Base-by-base conservation (phyloP, 2,888 invertebrate species). In the Incurvaria masculella region DNA sequence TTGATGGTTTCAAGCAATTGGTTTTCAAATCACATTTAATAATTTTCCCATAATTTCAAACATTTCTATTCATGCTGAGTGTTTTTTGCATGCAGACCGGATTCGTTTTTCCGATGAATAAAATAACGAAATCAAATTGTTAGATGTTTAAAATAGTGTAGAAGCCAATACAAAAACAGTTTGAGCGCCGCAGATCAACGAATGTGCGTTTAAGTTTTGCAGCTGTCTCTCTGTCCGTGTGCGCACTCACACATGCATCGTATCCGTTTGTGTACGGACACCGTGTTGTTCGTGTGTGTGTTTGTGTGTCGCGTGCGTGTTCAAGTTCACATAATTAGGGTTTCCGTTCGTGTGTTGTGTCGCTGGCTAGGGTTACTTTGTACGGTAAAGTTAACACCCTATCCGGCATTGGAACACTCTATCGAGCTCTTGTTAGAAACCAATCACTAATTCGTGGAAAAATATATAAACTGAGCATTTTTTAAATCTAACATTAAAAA, bases 171-270 rank as follows among this genome's bases (percentile, higher is more conserved):
- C 33, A n/a, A 4, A 4, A 61, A 68, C 68, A 72, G 64, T 74
- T 78, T 78, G 74, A 66, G 68, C 64, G 56, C 60, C 72, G 49
- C 60, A 42, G 47, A 42, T 60, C 65, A 52, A 65, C 45, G 55
- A 18, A 41, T 40, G 19, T 57, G 57, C 61, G 68, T 71, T 67
- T 72, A 64, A 72, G 69, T 72, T 72, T 60, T 68, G 76, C 76
- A 78, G 76, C 76, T 76, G 76, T 68, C 69, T 65, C 14, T 62
- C 62, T 65, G 60, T 65, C 63, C 61, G 63, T 60, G 60, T 60
- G 60, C 59, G 61, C 56, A 57, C 54, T 57, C 53, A 53, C 49
- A 51, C 52, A 48, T 50, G 23, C 51, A 53, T 51, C 56, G 56
- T n/a, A n/a, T n/a, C n/a, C n/a, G n/a, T n/a, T 59, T 46, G 19